These are phyloP conservation scores for Petaurus breviceps DNA, from an alignment of 2,113 vertebrate species.

Conservation along the genomic window DNA sequence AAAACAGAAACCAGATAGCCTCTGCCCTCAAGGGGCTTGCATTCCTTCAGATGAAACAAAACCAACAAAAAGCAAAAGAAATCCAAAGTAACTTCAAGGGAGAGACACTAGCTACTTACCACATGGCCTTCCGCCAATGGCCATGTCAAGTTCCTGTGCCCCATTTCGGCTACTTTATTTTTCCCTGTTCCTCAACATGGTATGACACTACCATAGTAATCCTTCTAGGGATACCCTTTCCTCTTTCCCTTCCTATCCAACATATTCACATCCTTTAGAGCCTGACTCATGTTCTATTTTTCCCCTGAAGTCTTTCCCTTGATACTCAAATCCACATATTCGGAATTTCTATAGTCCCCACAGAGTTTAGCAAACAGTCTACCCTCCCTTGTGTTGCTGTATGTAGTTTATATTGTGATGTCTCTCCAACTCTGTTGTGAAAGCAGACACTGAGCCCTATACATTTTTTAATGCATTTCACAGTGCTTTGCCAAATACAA, in stretches of 20 bases:
- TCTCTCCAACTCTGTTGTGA: too few relatives aligned
- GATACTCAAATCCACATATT: background rate
- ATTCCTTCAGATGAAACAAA: background rate
- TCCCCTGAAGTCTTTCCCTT: slow-evolving; percentile 4
- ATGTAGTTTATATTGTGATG: too few relatives aligned
- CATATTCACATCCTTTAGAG: background rate
- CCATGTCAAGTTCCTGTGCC: background rate
- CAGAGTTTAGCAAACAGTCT: background rate
- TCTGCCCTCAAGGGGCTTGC: background rate
- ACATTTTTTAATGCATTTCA: background rate
- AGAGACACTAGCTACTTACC: background rate
- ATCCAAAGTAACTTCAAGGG: background rate
- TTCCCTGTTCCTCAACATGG: background rate
- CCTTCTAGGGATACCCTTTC: background rate
- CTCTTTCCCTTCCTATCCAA: background rate
- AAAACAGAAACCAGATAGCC: background rate
- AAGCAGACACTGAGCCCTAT: too few relatives aligned
- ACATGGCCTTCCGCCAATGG: background rate
- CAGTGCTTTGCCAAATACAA: background rate
- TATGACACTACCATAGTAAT: background rate
- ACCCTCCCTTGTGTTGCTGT: background rate
- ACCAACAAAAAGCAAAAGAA: background rate
- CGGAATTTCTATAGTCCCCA: background rate
- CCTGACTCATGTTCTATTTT: background rate
- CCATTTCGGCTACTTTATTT: background rate